A percentile compares a stretch with the other conserved stretches of the same genome.
Evolutionary conservation across 2,888 invertebrate species (phyloP).

Genomic region (Calephelis perditalis): DNA sequence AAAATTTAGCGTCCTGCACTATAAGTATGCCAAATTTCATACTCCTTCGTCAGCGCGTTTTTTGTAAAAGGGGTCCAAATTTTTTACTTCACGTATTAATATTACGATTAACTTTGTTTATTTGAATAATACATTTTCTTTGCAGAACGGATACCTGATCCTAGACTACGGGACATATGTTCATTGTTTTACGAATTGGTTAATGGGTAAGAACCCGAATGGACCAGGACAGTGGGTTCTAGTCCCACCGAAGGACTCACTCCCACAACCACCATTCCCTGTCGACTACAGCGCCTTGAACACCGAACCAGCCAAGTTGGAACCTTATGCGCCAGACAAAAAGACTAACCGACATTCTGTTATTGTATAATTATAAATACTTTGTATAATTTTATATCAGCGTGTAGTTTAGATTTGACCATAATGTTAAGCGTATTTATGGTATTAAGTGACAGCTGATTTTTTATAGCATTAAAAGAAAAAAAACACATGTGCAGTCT

Average conservation of each 20-base stretch:
- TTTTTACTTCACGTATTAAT: too few species aligned
- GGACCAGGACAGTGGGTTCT: slow-evolving; percentile 87
- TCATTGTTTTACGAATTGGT: slow-evolving; percentile 85
- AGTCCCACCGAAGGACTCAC: slow-evolving; percentile 77
- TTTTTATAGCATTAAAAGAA: too few species aligned
- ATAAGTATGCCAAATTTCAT: too few species aligned
- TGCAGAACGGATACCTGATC: slow-evolving; percentile 83
- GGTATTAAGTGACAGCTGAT: too few species aligned
- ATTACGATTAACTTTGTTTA: not conserved
- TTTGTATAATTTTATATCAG: too few species aligned
- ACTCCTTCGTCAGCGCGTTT: too few species aligned
- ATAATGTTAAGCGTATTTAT: too few species aligned
- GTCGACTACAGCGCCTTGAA: slow-evolving; percentile 87
- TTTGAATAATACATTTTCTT: slow-evolving; percentile 32
- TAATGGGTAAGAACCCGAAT: slow-evolving; percentile 85
- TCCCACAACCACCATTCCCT: slow-evolving; percentile 80
- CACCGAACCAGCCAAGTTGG: slow-evolving; percentile 82
- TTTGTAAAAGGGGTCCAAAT: too few species aligned
- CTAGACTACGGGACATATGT: slow-evolving; percentile 83
- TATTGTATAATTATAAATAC: slow-evolving; percentile 67
- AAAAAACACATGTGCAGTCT: too few species aligned
- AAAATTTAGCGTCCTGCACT: too few species aligned
- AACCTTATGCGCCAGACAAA: slow-evolving; percentile 83
- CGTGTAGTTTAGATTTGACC: too few species aligned
- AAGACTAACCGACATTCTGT: slow-evolving; percentile 84